These are phyloP conservation scores for Tetanocera ferruginea DNA, from an alignment of 2,888 invertebrate genomes.

Conservation along the genomic window DNA sequence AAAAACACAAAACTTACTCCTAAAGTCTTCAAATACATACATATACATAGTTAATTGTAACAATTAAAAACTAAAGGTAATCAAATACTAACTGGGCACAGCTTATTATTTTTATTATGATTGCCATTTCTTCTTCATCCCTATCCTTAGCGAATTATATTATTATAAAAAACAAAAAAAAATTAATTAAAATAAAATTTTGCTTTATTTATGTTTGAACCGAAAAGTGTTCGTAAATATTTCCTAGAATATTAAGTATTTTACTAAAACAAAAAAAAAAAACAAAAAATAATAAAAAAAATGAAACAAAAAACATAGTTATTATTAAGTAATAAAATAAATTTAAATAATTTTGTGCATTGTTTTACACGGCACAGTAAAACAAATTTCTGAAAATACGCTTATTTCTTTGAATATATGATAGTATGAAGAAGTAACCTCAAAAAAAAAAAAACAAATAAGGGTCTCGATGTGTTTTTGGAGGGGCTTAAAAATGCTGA, in stretches of 20 bases:
- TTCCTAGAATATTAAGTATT: constrained; percentile 34
- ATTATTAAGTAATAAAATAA: constrained; percentile 27
- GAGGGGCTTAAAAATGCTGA: no score
- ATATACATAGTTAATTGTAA: constrained; percentile 29
- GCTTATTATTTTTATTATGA: constrained; percentile 45
- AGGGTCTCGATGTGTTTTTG: no score
- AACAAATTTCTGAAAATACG: constrained; percentile 28
- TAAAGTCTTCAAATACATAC: constrained; percentile 26
- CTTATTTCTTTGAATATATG: background rate
- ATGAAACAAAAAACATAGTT: constrained; percentile 25
- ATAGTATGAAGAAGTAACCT: background rate
- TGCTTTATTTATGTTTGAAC: constrained; percentile 28
- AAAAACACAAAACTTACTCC: constrained; percentile 1
- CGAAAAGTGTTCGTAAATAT: constrained; percentile 36
- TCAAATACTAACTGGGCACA: constrained; percentile 49
- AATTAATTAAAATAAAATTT: background rate
- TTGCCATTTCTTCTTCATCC: constrained; percentile 31
- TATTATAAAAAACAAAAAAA: constrained; percentile 18
- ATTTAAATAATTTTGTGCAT: background rate
- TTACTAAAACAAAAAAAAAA: constrained; percentile 22
- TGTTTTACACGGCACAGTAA: constrained; percentile 8
- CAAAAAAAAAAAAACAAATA: no score
- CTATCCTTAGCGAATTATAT: constrained; percentile 26
- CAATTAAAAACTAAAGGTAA: constrained; percentile 31
- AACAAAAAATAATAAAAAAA: constrained; percentile 19